Conservation (phyloP, 53 echinoderm and acorn worm genomes). For the Crossaster papposus region DNA sequence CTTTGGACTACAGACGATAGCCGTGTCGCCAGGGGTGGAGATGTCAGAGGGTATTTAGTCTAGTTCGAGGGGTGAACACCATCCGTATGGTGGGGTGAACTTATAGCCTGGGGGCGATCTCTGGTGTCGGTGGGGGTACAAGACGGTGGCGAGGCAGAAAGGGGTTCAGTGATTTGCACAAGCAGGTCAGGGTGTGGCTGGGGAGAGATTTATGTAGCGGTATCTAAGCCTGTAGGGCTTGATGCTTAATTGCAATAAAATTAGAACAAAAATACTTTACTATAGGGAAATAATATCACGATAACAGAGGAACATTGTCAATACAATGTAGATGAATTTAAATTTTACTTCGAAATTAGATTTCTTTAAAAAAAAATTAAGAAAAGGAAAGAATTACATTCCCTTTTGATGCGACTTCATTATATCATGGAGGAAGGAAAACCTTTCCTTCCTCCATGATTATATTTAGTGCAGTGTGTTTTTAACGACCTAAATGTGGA, state of each 20-base stretch:
- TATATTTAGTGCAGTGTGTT: too few species aligned
- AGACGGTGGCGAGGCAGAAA: not conserved
- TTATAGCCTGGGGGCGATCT: conserved; percentile 31
- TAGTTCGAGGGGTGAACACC: conserved; percentile 38
- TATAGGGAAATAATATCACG: not conserved
- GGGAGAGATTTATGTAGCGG: not conserved
- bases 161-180: not conserved
- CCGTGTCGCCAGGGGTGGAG: conserved; percentile 38
- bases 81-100: conserved; percentile 45
- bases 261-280: not conserved
- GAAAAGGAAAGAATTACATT: too few species aligned
- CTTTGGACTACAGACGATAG: conserved; percentile 28
- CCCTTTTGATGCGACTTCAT: too few species aligned
- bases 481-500: too few species aligned
- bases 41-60: conserved; percentile 43
- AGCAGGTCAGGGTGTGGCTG: not conserved
- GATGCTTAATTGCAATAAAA: not conserved
- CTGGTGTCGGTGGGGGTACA: conserved; percentile 6
- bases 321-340: too few species aligned
- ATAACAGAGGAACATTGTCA: not conserved
- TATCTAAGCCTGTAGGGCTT: not conserved
- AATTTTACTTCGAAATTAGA: too few species aligned
- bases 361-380: too few species aligned
- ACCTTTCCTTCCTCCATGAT: too few species aligned
- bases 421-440: too few species aligned